Evolutionary conservation across 2,888 invertebrate genomes (phyloP).

Genomic region (Eristalis pertinax): DNA sequence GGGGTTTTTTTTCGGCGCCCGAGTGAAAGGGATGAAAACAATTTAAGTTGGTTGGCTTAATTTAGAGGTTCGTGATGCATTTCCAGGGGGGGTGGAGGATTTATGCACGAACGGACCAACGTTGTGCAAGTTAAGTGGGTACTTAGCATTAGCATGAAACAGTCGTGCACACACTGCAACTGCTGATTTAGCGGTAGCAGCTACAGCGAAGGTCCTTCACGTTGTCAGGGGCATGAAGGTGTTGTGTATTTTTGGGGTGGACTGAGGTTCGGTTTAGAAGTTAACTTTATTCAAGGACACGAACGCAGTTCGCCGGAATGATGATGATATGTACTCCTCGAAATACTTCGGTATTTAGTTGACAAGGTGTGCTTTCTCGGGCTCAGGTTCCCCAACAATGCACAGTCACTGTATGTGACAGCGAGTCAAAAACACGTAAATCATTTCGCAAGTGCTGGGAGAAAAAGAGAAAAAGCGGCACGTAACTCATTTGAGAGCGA

Average conservation of each 20-base stretch:
- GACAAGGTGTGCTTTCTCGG: background rate
- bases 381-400: background rate
- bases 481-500: background rate
- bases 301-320: background rate
- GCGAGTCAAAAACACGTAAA: background rate
- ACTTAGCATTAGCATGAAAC: slow-evolving; percentile 69
- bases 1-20: slow-evolving; percentile 8
- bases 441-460: background rate
- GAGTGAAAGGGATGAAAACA: slow-evolving; percentile 7
- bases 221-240: background rate
- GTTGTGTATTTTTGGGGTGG: background rate
- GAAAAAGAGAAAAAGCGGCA: too few relatives aligned
- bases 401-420: background rate
- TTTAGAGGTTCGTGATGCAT: slow-evolving; percentile 61
- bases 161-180: slow-evolving; percentile 40
- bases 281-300: slow-evolving; percentile 54
- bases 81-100: slow-evolving; percentile 25
- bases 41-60: slow-evolving; percentile 55
- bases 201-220: background rate
- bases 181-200: slow-evolving; percentile 22
- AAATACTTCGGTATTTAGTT: slow-evolving; percentile 26
- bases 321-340: background rate
- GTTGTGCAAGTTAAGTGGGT: slow-evolving; percentile 59
- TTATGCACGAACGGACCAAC: slow-evolving; percentile 57
- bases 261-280: background rate